Percentiles rank a stretch among this genome's conserved stretches.
phyloP scores from a whole-genome alignment of 2,797 vertebrate genomes.

The Psittacula derbiana region DNA sequence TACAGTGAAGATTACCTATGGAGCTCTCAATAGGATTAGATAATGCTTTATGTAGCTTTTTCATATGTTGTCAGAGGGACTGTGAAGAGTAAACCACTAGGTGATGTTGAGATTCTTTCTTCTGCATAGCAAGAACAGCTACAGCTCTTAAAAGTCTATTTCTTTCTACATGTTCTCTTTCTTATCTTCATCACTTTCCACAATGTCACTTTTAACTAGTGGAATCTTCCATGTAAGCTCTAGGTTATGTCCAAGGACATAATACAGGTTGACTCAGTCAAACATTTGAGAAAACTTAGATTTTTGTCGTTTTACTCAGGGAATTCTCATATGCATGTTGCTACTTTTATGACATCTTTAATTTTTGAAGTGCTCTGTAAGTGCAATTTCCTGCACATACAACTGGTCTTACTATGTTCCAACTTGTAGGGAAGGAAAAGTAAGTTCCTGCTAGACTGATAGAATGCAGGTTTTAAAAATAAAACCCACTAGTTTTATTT shows the following conservation, averaged over 20 bases:
- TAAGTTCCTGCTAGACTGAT: background rate
- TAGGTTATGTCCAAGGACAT: background rate
- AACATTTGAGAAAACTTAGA: background rate
- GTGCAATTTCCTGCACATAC: background rate
- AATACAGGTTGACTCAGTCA: background rate
- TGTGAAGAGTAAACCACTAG: background rate
- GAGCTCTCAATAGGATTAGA: background rate
- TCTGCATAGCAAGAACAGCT: background rate
- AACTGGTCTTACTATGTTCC: background rate
- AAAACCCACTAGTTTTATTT: accelerated
- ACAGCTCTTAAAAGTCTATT: background rate
- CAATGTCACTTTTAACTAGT: background rate
- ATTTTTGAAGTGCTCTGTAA: background rate
- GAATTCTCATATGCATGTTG: background rate
- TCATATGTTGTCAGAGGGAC: background rate
- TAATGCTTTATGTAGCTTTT: background rate
- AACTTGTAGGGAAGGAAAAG: background rate
- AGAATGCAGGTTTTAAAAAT: background rate
- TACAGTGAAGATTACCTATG: background rate
- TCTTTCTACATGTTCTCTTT: background rate
- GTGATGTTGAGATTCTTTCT: background rate
- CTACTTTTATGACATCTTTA: background rate
- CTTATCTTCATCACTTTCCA: background rate
- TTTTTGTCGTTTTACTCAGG: background rate
- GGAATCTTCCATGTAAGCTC: background rate